Percentiles rank a stretch among this genome's conserved stretches.
Evolutionary conservation across 2,113 vertebrate species (phyloP).

Genomic region (Vulpes vulpes): DNA sequence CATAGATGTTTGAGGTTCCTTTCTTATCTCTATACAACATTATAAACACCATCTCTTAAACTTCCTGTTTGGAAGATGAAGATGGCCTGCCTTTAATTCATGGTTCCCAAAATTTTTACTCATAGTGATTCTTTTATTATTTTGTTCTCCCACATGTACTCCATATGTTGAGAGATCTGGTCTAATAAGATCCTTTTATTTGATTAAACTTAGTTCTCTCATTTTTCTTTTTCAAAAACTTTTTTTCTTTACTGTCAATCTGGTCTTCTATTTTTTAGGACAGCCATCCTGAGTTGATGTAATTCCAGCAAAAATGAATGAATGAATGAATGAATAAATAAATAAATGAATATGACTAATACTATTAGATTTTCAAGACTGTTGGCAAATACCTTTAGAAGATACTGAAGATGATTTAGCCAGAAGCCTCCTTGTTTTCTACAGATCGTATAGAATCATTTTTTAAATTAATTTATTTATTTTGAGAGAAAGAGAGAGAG

Average conservation of each 20-base stretch:
- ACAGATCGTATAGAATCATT: neutral
- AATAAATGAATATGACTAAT: neutral
- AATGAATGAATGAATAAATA: neutral
- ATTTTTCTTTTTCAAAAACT: slow-evolving; percentile 37
- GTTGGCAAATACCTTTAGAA: neutral
- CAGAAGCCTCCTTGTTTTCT: neutral
- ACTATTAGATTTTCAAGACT: slow-evolving; percentile 21
- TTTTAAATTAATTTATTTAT: neutral
- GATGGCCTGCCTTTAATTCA: neutral
- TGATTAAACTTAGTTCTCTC: neutral
- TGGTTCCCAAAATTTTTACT: neutral
- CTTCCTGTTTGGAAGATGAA: neutral
- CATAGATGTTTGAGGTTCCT: neutral
- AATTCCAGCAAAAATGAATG: neutral
- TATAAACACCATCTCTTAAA: neutral
- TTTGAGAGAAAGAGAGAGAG: neutral
- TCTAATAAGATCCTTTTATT: neutral
- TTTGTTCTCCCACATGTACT: neutral
- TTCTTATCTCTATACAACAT: neutral
- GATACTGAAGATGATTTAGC: neutral
- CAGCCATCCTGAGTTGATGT: neutral
- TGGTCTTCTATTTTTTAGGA: neutral
- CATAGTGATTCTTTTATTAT: neutral
- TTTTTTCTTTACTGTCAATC: neutral
- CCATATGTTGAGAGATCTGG: neutral